Percentiles rank a stretch among this genome's conserved stretches.
These are phyloP conservation scores for Lagopus muta DNA, from an alignment of 2,113 vertebrate genomes.

Conservation along the genomic window DNA sequence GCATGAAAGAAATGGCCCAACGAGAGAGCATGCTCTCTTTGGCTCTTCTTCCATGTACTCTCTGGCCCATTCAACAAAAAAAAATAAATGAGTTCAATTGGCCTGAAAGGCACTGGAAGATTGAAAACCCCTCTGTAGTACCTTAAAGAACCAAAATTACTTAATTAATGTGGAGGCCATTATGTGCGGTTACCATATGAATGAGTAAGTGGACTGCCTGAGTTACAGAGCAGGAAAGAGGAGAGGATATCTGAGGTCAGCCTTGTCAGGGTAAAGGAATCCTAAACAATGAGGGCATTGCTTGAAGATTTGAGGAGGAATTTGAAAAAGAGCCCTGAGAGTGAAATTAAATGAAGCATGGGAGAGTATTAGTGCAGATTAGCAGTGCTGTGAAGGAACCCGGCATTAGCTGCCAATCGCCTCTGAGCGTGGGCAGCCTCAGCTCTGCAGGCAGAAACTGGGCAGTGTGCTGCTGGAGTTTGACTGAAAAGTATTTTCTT, in stretches of 20 bases:
- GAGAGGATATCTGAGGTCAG: slow-evolving; percentile 83
- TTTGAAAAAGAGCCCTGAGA: slow-evolving; percentile 68
- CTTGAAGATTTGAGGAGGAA: slow-evolving; percentile 73
- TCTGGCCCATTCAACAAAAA: slow-evolving; percentile 18
- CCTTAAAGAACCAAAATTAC: slow-evolving; percentile 70
- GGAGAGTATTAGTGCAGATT: slow-evolving; percentile 75
- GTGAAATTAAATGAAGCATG: slow-evolving; percentile 80
- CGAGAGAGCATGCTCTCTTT: slow-evolving; percentile 55
- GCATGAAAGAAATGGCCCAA: slow-evolving; percentile 60
- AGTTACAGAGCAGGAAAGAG: slow-evolving; percentile 80
- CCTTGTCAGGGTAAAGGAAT: slow-evolving; percentile 83
- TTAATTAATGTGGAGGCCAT: slow-evolving; percentile 84
- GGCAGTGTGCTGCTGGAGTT: not conserved
- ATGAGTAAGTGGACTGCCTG: slow-evolving; percentile 79
- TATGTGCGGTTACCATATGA: slow-evolving; percentile 88
- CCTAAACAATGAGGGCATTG: slow-evolving; percentile 83
- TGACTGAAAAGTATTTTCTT: slow-evolving; percentile 50
- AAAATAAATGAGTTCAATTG: slow-evolving; percentile 59
- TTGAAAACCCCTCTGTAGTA: slow-evolving; percentile 64
- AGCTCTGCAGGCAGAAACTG: slow-evolving; percentile 55
- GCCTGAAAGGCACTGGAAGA: slow-evolving; percentile 56
- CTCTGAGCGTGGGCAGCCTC: slow-evolving; percentile 63
- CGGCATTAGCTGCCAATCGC: slow-evolving; percentile 64
- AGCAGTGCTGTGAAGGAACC: slow-evolving; percentile 66
- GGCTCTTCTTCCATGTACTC: slow-evolving; percentile 63